phyloP scores from a whole-genome alignment of 2,113 vertebrate species.

The Equus przewalskii region DNA sequence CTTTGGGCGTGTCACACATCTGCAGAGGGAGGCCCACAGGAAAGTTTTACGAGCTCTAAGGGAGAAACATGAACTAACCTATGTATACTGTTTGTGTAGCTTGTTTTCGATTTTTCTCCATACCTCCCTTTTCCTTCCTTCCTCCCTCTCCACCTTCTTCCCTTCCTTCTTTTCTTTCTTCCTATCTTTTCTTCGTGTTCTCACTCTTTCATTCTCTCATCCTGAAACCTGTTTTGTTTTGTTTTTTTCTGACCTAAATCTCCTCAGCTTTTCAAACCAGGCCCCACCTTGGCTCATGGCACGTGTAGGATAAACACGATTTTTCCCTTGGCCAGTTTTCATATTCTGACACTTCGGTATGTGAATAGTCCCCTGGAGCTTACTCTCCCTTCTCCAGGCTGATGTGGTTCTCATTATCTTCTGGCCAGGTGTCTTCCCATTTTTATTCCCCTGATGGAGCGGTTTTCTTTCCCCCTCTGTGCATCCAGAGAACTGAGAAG shows the following conservation, averaged over 20 bases:
- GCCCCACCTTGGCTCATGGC: neutral
- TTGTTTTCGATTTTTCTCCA: neutral
- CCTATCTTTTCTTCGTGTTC: neutral
- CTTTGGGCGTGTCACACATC: constrained; percentile 82
- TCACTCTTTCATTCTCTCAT: neutral
- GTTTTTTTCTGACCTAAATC: constrained; percentile 25
- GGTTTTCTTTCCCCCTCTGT: constrained; percentile 11
- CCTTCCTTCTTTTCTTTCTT: neutral
- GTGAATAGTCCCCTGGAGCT: constrained; percentile 50
- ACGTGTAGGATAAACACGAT: neutral
- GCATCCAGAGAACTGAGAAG: constrained; percentile 69
- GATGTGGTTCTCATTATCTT: constrained; percentile 62
- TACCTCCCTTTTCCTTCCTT: neutral
- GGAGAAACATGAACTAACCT: constrained; percentile 74
- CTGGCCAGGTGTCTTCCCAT: constrained; percentile 53
- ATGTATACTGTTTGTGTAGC: neutral
- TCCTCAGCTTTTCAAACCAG: constrained; percentile 67
- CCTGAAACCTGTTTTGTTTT: neutral
- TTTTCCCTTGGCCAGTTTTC: constrained; percentile 60
- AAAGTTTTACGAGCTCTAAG: constrained; percentile 77
- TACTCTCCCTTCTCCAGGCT: neutral
- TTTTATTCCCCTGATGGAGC: neutral
- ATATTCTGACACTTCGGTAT: constrained; percentile 60
- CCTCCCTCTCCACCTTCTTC: neutral
- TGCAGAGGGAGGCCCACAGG: constrained; percentile 76